Percentiles rank a stretch among this genome's conserved stretches.
Conservation (phyloP, 2,888 invertebrate species). For the Chorisops tibialis region DNA sequence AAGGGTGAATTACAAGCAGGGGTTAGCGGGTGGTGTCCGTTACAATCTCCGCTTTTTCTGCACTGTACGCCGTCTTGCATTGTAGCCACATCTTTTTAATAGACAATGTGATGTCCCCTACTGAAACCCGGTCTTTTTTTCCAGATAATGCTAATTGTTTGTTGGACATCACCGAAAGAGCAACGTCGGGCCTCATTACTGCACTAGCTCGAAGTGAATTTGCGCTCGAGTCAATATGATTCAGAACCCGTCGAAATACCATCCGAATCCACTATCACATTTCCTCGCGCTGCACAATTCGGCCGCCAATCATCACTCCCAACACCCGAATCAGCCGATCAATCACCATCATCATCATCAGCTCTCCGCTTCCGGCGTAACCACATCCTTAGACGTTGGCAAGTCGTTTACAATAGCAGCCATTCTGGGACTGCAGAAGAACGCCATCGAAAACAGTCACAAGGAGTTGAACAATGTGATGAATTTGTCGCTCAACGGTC, state of each 20-base stretch:
- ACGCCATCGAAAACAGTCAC: constrained; percentile 40
- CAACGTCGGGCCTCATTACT: too few species aligned
- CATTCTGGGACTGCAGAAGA: constrained; percentile 70
- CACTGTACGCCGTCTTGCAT: too few species aligned
- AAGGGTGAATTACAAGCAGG: not conserved
- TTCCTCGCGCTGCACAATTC: constrained; percentile 52
- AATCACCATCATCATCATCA: constrained; percentile 36
- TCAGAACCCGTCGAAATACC: constrained; percentile 52
- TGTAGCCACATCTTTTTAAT: too few species aligned
- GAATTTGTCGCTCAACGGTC: constrained; percentile 48
- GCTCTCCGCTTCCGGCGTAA: constrained; percentile 43
- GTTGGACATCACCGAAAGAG: too few species aligned
- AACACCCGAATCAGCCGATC: constrained; percentile 27
- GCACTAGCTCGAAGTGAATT: not conserved
- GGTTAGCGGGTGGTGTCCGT: not conserved
- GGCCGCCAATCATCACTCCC: constrained; percentile 31
- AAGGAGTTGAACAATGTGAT: constrained; percentile 51
- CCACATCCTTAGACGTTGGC: constrained; percentile 53
- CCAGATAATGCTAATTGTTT: too few species aligned
- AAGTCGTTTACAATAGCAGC: constrained; percentile 87
- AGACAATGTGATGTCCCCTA: too few species aligned
- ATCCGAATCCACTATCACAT: constrained; percentile 52
- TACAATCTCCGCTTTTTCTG: too few species aligned
- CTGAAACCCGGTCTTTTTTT: too few species aligned
- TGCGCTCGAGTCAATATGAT: constrained; percentile 41